Evolutionary conservation across 2,888 invertebrate genomes (phyloP).

Genomic region (Drosophila buzzatii): DNA sequence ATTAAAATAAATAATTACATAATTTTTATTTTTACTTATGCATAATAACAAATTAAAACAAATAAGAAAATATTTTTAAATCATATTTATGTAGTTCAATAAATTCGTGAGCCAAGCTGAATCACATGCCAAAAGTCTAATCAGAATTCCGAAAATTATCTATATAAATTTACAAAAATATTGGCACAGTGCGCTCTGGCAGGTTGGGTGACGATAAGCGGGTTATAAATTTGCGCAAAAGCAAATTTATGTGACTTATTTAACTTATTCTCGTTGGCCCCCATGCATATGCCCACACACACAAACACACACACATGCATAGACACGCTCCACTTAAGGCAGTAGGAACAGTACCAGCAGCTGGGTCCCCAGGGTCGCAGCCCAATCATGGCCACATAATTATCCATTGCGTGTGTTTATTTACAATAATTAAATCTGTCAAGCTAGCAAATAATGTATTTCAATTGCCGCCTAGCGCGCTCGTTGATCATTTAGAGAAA

Average conservation of each 20-base stretch:
- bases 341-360: neutral
- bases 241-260: conserved; percentile 22
- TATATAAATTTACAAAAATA: conserved; percentile 1
- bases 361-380: conserved; percentile 24
- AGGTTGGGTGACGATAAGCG: conserved; percentile 27
- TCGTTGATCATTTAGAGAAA: conserved; percentile 32
- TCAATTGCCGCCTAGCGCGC: conserved; percentile 38
- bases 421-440: conserved; percentile 76
- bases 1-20: too few species aligned
- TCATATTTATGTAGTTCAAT: too few species aligned
- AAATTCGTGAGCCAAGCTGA: neutral
- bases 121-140: conserved; percentile 17
- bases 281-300: neutral
- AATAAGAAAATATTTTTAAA: too few species aligned
- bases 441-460: conserved; percentile 57
- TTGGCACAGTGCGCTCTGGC: conserved; percentile 26
- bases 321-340: conserved; percentile 19
- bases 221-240: conserved; percentile 22
- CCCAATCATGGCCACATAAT: conserved; percentile 51
- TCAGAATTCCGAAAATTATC: neutral
- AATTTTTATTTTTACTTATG: too few species aligned
- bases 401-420: conserved; percentile 56
- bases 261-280: neutral
- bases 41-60: too few species aligned
- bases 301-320: too few species aligned